phyloP scores from a whole-genome alignment of 2,113 vertebrate genomes.

The Salvelinus namaycush region DNA sequence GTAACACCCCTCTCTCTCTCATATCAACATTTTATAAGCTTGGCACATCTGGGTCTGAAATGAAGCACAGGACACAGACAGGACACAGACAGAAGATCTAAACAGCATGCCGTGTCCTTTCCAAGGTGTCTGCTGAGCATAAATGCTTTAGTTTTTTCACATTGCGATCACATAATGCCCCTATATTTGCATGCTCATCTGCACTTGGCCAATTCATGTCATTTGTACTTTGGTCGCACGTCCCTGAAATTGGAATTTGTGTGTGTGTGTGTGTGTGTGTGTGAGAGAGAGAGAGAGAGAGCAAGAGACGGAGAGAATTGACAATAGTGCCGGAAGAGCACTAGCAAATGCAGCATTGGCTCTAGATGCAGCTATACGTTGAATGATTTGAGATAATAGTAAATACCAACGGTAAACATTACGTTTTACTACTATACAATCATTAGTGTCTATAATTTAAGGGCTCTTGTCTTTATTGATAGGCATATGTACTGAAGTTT shows the following conservation, averaged over 20 bases:
- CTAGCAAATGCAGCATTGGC: too few relatives aligned
- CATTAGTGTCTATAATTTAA: too few relatives aligned
- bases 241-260: background rate
- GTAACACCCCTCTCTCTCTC: conserved; percentile 32
- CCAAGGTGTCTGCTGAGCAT: conserved; percentile 27
- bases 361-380: too few relatives aligned
- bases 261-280: too few relatives aligned
- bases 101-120: conserved; percentile 36
- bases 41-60: conserved; percentile 38
- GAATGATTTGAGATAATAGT: too few relatives aligned
- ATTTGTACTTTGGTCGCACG: background rate
- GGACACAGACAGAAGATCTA: conserved; percentile 32
- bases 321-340: too few relatives aligned
- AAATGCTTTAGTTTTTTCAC: background rate
- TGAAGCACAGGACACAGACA: conserved; percentile 52
- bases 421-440: too few relatives aligned
- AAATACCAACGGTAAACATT: too few relatives aligned
- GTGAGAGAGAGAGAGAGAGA: too few relatives aligned
- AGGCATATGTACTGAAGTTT: too few relatives aligned
- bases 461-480: too few relatives aligned
- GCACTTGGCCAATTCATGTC: background rate
- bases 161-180: background rate
- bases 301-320: too few relatives aligned
- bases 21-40: conserved; percentile 56
- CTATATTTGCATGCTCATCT: conserved; percentile 1